Evolutionary conservation across 2,888 invertebrate species (phyloP), one percentile per base, ranked within the genome.

Genomic region (Trissoscelio sp.): DNA sequence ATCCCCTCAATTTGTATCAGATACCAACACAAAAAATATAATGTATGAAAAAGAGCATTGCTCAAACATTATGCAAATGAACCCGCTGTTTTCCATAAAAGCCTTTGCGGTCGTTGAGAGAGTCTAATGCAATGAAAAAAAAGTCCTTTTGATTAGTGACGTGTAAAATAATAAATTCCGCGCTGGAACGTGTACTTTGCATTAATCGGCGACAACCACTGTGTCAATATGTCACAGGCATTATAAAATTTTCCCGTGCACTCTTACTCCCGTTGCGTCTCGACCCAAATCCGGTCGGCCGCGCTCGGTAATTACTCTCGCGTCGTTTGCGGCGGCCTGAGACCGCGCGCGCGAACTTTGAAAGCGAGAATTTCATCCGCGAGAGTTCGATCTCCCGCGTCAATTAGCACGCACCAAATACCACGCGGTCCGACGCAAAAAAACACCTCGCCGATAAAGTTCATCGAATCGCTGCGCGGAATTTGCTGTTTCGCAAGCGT

Each of bases 361-460:
- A 67, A 67, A 79, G 66, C 64, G 48, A 62, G 62, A 64, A 79
- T 72, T 79, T 77, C 42, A 69, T 69, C 55, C 28, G 51, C 55
- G 64, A 51, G 34, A 5, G 18, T 31, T 48, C 62, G 58, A 70
- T 44, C 55, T 57, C 53, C 53, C 22, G 11, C 58, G 48, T 77
- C 79, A 66, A 77, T 78, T 73, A 81, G 82, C 57, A 83, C 83
- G 67, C 66, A 46, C 79, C 67, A 62, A 79, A 79, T 73, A 66
- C 31, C 58, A 28, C 18, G 22, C 44, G 44, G 7, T n/a, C 2
- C 12, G 18, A 28, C 3, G 12, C 18, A 14, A 51, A 31, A 12
- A 28, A 37, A 3, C 3, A 16, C 7, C 11, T 5, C 20, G 42
- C 53, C 37, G 42, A 46, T 58, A 51, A 75, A 66, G 58, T 75